Evolutionary conservation across 2,888 invertebrate species (phyloP).

Genomic region (Tuta absoluta): DNA sequence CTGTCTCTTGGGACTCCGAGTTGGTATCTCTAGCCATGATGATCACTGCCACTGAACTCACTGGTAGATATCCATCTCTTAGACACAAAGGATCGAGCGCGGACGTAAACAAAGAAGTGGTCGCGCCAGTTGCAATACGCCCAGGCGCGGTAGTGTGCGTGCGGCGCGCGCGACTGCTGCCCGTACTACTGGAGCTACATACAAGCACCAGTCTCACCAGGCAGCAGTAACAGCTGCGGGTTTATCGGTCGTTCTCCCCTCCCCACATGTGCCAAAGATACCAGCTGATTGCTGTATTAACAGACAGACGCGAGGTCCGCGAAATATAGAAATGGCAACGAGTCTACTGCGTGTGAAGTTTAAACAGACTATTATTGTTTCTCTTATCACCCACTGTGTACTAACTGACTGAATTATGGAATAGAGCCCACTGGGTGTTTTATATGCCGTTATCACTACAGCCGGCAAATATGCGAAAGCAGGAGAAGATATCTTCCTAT

Average conservation of each 20-base stretch:
- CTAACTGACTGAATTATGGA: too few relatives aligned
- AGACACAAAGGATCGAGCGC: conserved; percentile 60
- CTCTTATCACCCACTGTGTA: too few relatives aligned
- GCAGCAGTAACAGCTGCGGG: conserved; percentile 38
- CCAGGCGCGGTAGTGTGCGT: conserved; percentile 46
- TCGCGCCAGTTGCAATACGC: conserved; percentile 44
- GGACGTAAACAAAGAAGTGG: conserved; percentile 63
- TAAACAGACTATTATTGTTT: background rate
- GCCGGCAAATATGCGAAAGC: too few relatives aligned
- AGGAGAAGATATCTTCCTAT: too few relatives aligned
- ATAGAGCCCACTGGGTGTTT: too few relatives aligned
- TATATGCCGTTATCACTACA: too few relatives aligned
- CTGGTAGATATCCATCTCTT: conserved; percentile 54
- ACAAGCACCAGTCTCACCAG: too few relatives aligned
- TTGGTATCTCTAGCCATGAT: conserved; percentile 65
- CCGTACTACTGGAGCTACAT: conserved; percentile 34
- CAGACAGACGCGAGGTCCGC: conserved; percentile 9
- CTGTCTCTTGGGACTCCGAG: conserved; percentile 67
- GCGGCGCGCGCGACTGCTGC: conserved; percentile 42
- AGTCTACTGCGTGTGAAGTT: background rate
- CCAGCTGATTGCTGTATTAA: conserved; percentile 40
- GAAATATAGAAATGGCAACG: background rate
- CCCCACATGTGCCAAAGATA: conserved; percentile 50
- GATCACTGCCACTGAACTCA: conserved; percentile 39
- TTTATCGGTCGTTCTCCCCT: conserved; percentile 72